Evolutionary conservation across 2,797 vertebrate species (phyloP), one percentile per base, ranked within the genome.

Genomic region (Rhynchonycteris naso): DNA sequence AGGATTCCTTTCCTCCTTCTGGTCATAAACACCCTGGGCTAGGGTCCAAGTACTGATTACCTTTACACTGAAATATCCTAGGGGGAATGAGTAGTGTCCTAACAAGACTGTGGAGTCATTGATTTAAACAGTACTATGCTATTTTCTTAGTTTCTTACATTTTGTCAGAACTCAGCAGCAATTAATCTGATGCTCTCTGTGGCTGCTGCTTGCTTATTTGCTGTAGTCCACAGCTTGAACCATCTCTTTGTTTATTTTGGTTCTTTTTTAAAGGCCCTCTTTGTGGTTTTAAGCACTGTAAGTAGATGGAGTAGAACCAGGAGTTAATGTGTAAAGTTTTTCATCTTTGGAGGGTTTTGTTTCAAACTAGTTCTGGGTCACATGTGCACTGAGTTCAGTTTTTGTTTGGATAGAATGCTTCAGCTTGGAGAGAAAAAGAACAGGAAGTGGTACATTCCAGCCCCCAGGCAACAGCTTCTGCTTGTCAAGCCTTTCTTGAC

Each of bases 391-490:
- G 61, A 95, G 84, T 95, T 95, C 86, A 96, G 95, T 90, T 97
- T 97, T 97, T 96, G 95, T 97, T 97, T 97, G 96, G 96, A 95
- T 47, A 96, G 86, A 97, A 82, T 30, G 80, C 93, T 96, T 90
- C 69, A 21, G 85, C 75, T 95, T 90, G 91, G 93, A 97, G 89
- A 95, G 85, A 95, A 94, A 95, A 94, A 94, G 96, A 95, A 91
- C 94, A 97, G 97, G 96, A 97, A 97, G 89, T 96, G 92, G 94
- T 90, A 97, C 97, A 96, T 97, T 96, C 96, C 97, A 97, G 74
- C 76, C 96, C 96, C 83, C 59, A 94, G 97, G 96, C 97, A 97
- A 91, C 96, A 97, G 97, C 97, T 97, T 97, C 97, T 96, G 92
- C 95, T 97, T 85, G 92, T 97, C 96, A 97, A 96, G 94, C 50